These are phyloP conservation scores for Acanthornis magna DNA, from an alignment of 2,797 vertebrate genomes.

Conservation along the genomic window DNA sequence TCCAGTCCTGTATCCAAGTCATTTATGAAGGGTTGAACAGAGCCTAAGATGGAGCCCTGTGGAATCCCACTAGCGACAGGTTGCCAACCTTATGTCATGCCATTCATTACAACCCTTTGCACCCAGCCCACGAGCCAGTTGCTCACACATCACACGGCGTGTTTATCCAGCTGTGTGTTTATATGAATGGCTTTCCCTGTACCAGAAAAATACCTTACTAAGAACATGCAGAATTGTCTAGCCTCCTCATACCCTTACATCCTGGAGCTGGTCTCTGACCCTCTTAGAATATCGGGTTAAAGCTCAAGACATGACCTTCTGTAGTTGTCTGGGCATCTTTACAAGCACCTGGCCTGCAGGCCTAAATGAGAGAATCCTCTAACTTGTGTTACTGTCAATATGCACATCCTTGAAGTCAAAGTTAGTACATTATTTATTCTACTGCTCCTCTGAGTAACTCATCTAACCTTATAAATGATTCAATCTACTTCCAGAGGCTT, in stretches of 20 bases:
- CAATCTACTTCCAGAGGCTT: not conserved
- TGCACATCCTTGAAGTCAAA: not conserved
- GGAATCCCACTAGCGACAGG: not conserved
- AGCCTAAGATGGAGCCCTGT: not conserved
- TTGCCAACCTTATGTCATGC: too few relatives aligned
- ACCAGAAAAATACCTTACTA: not conserved
- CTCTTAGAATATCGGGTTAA: not conserved
- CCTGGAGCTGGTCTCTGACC: not conserved
- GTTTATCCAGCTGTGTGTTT: not conserved
- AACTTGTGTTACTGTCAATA: not conserved
- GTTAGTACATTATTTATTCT: not conserved
- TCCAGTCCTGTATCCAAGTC: not conserved
- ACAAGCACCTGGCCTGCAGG: not conserved
- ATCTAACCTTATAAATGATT: constrained; percentile 4
- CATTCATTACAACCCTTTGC: not conserved
- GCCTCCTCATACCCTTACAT: not conserved
- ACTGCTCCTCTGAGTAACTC: not conserved
- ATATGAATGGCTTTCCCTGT: not conserved
- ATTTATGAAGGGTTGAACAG: not conserved
- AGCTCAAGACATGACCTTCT: not conserved
- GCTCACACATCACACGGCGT: not conserved
- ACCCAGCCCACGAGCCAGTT: not conserved
- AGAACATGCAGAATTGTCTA: not conserved
- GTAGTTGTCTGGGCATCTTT: not conserved
- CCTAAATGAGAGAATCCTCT: not conserved